These are phyloP conservation scores for Hydroisotoma schaefferi DNA, from an alignment of 2,888 invertebrate species.

Conservation along the genomic window DNA sequence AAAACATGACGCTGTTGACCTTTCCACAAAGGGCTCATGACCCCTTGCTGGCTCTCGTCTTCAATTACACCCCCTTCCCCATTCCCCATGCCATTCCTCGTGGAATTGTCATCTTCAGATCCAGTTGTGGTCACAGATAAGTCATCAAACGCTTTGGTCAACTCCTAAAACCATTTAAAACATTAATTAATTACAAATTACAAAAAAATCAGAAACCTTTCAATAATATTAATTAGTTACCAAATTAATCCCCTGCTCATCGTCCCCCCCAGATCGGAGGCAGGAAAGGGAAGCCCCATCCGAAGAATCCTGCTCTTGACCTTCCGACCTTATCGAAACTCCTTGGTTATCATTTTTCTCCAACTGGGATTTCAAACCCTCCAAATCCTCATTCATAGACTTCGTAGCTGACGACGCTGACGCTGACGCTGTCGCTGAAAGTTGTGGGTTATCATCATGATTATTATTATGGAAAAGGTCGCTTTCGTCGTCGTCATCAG, in stretches of 20 bases:
- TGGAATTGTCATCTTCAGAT: constrained; percentile 24
- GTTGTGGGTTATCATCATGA: too few species aligned
- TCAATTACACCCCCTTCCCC: neutral
- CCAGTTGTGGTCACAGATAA: constrained; percentile 40
- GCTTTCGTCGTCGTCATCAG: too few species aligned
- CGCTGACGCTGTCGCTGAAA: too few species aligned
- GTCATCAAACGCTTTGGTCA: constrained; percentile 38
- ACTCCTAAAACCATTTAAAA: constrained; percentile 18
- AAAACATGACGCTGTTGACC: constrained; percentile 86
- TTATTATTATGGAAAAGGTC: too few species aligned
- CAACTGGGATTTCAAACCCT: too few species aligned
- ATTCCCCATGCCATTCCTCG: constrained; percentile 1
- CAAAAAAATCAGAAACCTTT: neutral
- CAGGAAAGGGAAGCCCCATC: neutral
- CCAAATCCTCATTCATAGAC: too few species aligned
- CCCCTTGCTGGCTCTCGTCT: constrained; percentile 11
- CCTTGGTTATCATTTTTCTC: too few species aligned
- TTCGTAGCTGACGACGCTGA: too few species aligned
- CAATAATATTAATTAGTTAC: neutral
- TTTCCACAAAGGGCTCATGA: constrained; percentile 61
- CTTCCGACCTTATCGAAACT: too few species aligned
- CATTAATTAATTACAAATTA: neutral
- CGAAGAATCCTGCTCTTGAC: neutral
- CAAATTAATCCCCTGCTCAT: neutral
- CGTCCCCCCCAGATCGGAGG: neutral